Percentiles rank a stretch among this genome's conserved stretches.
Conservation (phyloP, 2,113 vertebrate genomes). For the Oreocharis arfaki region DNA sequence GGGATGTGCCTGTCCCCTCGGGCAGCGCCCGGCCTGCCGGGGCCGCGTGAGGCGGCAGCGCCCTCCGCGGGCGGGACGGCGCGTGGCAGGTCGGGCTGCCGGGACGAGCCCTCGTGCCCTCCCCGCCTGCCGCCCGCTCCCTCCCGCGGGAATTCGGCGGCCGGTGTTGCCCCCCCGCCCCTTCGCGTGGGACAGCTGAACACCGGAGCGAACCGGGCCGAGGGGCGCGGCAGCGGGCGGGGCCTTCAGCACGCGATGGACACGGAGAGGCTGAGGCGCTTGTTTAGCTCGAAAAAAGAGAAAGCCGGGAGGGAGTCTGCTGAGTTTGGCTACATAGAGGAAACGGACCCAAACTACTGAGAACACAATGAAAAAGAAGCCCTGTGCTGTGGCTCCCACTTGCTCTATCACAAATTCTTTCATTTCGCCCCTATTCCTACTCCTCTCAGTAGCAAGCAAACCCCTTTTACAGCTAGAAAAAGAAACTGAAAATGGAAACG, state of each 20-base stretch:
- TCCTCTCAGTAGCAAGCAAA: not conserved
- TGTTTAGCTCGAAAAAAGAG: not conserved
- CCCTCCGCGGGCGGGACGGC: not conserved
- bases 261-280: not conserved
- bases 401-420: not conserved
- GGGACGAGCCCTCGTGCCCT: fast-evolving
- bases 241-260: fast-evolving
- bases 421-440: not conserved
- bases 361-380: not conserved
- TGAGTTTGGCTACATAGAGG: not conserved
- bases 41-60: not conserved
- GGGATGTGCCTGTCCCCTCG: no score
- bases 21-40: not conserved
- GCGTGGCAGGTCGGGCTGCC: not conserved
- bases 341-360: not conserved
- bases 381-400: fast-evolving
- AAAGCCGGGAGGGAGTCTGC: not conserved
- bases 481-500: not conserved
- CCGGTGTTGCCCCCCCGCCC: fast-evolving
- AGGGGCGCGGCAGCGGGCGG: fast-evolving
- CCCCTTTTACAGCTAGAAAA: not conserved
- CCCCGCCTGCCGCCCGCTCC: fast-evolving
- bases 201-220: fast-evolving
- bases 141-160: fast-evolving
- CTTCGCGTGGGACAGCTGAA: fast-evolving